Base-by-base conservation (phyloP, 1,140 invertebrate species). In the Apis laboriosa region DNA sequence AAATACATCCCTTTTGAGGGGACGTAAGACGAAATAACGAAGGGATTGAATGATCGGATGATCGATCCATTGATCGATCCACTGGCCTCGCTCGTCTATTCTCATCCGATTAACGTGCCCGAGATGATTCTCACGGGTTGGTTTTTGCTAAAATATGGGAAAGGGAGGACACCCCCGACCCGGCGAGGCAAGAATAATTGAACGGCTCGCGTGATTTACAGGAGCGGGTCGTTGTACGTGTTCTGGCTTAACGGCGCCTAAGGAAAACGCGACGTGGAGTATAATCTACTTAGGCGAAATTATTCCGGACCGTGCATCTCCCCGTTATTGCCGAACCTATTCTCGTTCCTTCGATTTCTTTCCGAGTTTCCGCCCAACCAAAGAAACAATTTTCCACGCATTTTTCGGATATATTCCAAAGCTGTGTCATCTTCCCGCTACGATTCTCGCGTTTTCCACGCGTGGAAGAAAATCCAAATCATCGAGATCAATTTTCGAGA, bases 271-370 rank as follows among this genome's bases (percentile, higher is more conserved):
- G 19, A 56, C 12, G 67, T 12, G 2, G 4, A 24, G 15, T n/a
- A 58, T 79, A 79, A 79, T 79, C 77, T 72, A 63, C 77, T 79
- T 79, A 79, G 21, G 68, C 77, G 58, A 72, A 79, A 79, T 79
- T 79, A 79, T 79, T 68, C 77, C 43, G 15, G 67, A 21, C 49
- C 77, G 67, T 79, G 77, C 77, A 61, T 72, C 77, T 72, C 77
- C 53, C 19, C 17, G 60, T 24, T 79, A 63, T 79, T 51, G 43
- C 77, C 77, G 67, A 28, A 24, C 24, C 24, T 24, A 24, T 0
- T 24, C 24, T 24, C 24, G 24, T 24, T 24, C 24, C 24, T 24
- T 24, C 24, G 43, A 34, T 34, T 34, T 34, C 24, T 24, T 34
- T 34, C 28, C 12, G 24, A 1, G 28, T 34, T 34, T 34, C 28